Evolutionary conservation across 2,113 vertebrate genomes (phyloP).

Genomic region (Ailuropoda melanoleuca): DNA sequence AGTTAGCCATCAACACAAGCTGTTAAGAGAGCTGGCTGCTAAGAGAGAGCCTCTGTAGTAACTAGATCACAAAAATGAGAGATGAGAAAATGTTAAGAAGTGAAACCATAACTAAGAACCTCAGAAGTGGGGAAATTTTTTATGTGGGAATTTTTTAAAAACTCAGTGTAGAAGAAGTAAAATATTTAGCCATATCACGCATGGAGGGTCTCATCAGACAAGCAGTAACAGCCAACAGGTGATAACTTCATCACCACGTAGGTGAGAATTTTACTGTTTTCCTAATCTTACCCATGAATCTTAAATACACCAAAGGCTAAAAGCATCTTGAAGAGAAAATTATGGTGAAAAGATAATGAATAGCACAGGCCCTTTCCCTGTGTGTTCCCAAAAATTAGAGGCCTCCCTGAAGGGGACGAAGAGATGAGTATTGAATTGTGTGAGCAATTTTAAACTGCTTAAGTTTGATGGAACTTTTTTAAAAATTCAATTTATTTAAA

Average conservation of each 20-base stretch:
- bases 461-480: not conserved
- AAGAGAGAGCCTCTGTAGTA: not conserved
- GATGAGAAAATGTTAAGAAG: not conserved
- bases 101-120: not conserved
- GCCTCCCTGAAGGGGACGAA: not conserved
- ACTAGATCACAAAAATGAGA: not conserved
- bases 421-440: not conserved
- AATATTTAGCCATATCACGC: not conserved
- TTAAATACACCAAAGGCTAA: not conserved
- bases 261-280: not conserved
- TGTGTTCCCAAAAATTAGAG: not conserved
- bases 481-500: not conserved
- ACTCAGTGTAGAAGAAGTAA: not conserved
- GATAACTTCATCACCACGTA: not conserved
- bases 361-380: not conserved
- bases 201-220: not conserved
- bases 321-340: not conserved
- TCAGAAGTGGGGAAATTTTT: not conserved
- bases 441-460: not conserved
- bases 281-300: not conserved
- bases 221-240: not conserved
- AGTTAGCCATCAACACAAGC: not conserved
- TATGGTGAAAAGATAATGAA: not conserved
- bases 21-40: not conserved
- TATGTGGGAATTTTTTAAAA: not conserved